Conservation (phyloP, 2,113 vertebrate species). For the Limanda limanda region DNA sequence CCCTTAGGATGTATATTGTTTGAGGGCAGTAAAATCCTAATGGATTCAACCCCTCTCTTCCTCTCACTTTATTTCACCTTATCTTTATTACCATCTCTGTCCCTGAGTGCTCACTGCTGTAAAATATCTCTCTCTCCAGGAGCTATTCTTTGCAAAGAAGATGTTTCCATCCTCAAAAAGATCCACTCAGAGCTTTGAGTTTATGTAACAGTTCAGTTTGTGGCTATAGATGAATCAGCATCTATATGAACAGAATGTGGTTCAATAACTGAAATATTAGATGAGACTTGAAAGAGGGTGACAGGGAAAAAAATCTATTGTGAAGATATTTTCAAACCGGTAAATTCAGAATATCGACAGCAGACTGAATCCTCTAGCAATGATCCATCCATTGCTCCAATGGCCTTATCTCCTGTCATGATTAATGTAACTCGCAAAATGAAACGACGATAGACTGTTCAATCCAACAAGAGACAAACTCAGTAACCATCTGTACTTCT, state of each 20-base stretch:
- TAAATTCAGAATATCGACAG: constrained; percentile 10
- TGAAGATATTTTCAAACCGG: constrained; percentile 10
- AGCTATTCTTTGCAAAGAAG: constrained; percentile 22
- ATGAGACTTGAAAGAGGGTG: not conserved
- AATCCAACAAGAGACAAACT: not conserved
- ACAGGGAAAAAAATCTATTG: not conserved
- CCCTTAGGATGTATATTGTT: constrained; percentile 58
- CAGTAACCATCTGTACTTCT: not conserved
- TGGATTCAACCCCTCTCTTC: constrained; percentile 45
- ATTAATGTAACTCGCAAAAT: constrained; percentile 9
- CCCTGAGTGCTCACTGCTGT: constrained; percentile 19
- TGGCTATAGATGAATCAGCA: constrained; percentile 24
- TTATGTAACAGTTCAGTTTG: constrained; percentile 23
- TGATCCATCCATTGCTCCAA: constrained; percentile 15
- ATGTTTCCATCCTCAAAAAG: constrained; percentile 17
- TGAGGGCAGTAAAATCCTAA: constrained; percentile 61
- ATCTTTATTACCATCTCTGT: constrained; percentile 54
- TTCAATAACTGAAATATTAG: constrained; percentile 18
- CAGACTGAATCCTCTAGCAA: not conserved
- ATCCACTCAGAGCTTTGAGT: constrained; percentile 29
- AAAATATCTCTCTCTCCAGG: constrained; percentile 33
- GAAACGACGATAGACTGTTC: not conserved
- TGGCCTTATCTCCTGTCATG: constrained; percentile 1
- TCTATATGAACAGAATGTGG: constrained; percentile 12
- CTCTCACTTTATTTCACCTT: constrained; percentile 41